Evolutionary conservation across 2,113 vertebrate genomes (phyloP), one percentile per base, ranked within the genome.

Genomic region (Rhegmatorhina hoffmannsi): DNA sequence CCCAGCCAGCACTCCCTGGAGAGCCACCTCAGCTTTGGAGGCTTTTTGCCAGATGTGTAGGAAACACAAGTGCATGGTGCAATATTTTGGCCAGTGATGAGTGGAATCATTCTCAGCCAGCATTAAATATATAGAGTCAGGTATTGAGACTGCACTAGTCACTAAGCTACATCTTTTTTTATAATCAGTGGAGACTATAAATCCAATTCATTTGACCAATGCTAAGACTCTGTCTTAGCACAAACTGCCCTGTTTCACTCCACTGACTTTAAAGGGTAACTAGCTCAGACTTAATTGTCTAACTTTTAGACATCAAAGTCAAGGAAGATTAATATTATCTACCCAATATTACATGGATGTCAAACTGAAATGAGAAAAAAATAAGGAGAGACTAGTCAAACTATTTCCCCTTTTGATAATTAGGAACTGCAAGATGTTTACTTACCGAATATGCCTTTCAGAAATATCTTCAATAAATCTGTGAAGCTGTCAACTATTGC

Each of bases 401-500:
- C 58, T 67, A 76, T 83, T 86, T 88, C 68, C 55, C 72, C 56
- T 94, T 97, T 90, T 93, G 83, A 95, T 94, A 96, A 96, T 95
- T 92, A 94, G 83, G 73, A 94, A 75, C n/a, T 0, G 1, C 75
- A 96, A 91, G 75, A 86, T 92, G 76, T 94, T 96, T 97, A 85
- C 93, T 90, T 95, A 90, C 60, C 74, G 66, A 94, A 92, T 62
- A 87, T 60, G 80, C 85, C 38, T 90, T 87, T 95, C 95, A 94
- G 83, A 96, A 96, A 68, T 70, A 96, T 72, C 85, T 95, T 90
- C 83, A 92, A 76, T 91, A 97, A 94, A 94, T 96, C 86, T 84
- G 88, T 78, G 92, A 93, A 93, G 80, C 79, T 95, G 90, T 93
- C 92, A 90, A 63, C 68, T 75, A 68, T 75, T 92, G 85, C 85